phyloP scores from a whole-genome alignment of 2,113 vertebrate genomes.

The Corythoichthys intestinalis region DNA sequence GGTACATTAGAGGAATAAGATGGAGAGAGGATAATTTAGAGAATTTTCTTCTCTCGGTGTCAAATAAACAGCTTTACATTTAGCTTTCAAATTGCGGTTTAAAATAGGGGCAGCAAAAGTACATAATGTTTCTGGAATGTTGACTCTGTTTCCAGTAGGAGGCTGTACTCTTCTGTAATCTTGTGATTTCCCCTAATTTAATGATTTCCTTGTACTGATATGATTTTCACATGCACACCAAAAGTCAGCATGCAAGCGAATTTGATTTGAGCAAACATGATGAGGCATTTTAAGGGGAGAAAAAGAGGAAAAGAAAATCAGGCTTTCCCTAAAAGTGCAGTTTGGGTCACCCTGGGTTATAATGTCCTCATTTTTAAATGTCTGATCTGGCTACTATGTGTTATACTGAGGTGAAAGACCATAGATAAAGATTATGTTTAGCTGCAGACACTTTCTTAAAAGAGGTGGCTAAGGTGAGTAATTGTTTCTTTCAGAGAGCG shows the following conservation, averaged over 20 bases:
- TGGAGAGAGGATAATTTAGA: no score
- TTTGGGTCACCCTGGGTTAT: constrained; percentile 6
- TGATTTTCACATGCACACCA: background rate
- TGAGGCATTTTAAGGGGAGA: background rate
- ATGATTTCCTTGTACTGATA: background rate
- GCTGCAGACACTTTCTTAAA: constrained; percentile 8
- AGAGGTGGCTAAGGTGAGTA: constrained; percentile 10
- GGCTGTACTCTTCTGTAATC: background rate
- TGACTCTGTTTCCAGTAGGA: background rate
- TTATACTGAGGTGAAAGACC: constrained; percentile 26
- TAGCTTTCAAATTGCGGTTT: background rate
- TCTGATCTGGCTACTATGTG: constrained; percentile 32
- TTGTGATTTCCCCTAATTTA: background rate
- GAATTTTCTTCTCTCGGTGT: no score
- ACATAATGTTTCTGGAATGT: background rate
- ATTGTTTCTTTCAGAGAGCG: constrained; percentile 39
- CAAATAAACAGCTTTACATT: background rate
- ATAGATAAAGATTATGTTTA: constrained; percentile 11
- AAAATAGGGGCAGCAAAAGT: background rate
- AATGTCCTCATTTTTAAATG: constrained; percentile 30
- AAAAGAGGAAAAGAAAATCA: background rate
- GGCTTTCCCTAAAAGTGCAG: constrained; percentile 9
- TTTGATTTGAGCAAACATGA: background rate
- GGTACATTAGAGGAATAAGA: no score
- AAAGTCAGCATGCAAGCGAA: background rate